Base-by-base conservation (phyloP, 2,113 vertebrate species). In the Nanorana parkeri region DNA sequence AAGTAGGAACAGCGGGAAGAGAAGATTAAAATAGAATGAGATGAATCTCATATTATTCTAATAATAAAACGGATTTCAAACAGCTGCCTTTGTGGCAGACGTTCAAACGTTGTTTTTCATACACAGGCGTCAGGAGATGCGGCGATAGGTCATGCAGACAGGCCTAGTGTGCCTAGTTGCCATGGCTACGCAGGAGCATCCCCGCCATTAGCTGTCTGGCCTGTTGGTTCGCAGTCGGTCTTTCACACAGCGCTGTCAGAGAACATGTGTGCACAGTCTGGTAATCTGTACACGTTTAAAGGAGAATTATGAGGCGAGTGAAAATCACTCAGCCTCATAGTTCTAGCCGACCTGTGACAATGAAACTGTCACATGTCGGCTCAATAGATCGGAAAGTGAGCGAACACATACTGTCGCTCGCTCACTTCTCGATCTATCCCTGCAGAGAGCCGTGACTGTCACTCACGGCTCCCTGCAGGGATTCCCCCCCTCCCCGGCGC, bases 181-280 rank as follows among this genome's bases (percentile, higher is more conserved):
- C 77, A 79, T 68, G 65, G 52, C 4, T 41, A 79, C 52, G n/a
- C 20, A 24, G 20, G n/a, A 79, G 41, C 23, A 20, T 52, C 54
- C n/a, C 77, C 36, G 77, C 77, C 68, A 67, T 67, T 67, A 32
- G 28, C 24, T 10, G 63, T 78, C 76, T 56, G 64, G 63, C 64
- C 51, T 17, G 63, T 28, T 78, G 76, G 41, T 21, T 69, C 36
- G 20, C 20, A 10, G 66, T 47, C 36, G 1, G 19, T 47, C 21
- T 69, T 69, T 51, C 36, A 69, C 67, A 15, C 20, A 10, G 17
- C 5, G 19, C 10, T 68, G 66, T 51, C 8, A n/a, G 10, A 16
- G 19, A 29, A 21, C 28, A 28, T 32, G 64, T 28, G 28, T 10
- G 15, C 32, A 21, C 20, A n/a, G 32, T 29, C 29, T 68, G 64